Evolutionary conservation across 2,797 vertebrate genomes (phyloP).

Genomic region (Huso huso): DNA sequence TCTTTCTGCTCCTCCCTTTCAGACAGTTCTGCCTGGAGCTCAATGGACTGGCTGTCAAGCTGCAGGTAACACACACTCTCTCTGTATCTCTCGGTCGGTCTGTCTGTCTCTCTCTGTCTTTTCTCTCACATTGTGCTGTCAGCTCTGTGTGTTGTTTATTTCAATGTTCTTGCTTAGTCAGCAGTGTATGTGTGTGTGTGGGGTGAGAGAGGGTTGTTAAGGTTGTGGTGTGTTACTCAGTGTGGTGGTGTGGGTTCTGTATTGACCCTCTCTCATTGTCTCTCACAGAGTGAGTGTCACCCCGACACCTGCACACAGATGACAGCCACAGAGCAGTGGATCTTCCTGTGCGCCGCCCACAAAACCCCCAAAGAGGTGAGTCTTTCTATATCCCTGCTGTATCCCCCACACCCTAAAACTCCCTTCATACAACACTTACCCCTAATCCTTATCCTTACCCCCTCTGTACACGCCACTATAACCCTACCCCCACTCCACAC

Average conservation of each 20-base stretch:
- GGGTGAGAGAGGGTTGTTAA: no score
- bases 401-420: background rate
- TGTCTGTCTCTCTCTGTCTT: background rate
- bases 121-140: no score
- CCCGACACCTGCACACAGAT: conserved; percentile 98
- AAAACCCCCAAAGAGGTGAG: conserved; percentile 97
- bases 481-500: no score
- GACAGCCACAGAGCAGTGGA: conserved; percentile 98
- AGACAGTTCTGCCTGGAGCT: conserved; percentile 98
- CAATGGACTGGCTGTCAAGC: conserved; percentile 94
- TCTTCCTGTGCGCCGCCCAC: conserved; percentile 97
- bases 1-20: conserved; percentile 25
- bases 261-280: conserved; percentile 19
- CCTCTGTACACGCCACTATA: no score
- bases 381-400: background rate
- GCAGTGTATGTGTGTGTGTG: background rate
- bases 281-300: conserved; percentile 85
- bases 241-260: conserved; percentile 5
- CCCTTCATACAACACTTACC: background rate
- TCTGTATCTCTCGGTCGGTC: background rate
- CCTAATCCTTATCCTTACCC: no score
- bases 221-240: no score
- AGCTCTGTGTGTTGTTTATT: no score
- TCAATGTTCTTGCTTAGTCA: background rate
- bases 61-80: conserved; percentile 71